These are phyloP conservation scores for Ennomos quercinarius DNA, from an alignment of 2,888 invertebrate genomes.

Conservation along the genomic window DNA sequence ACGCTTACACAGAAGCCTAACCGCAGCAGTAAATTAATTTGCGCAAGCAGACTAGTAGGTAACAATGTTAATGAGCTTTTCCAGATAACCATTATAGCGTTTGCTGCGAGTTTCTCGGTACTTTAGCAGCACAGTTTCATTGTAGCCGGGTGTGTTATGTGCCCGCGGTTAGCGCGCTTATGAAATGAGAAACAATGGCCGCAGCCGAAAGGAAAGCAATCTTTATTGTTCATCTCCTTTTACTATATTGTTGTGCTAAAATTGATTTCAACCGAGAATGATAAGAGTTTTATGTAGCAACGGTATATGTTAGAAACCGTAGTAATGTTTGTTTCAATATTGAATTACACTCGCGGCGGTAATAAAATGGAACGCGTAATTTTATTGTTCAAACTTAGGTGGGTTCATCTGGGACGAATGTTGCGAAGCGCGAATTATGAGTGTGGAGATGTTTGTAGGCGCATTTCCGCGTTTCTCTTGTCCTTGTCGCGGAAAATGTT, in stretches of 20 bases:
- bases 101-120: constrained; percentile 15
- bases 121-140: constrained; percentile 36
- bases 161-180: constrained; percentile 63
- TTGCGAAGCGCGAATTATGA: constrained; percentile 57
- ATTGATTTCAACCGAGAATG: constrained; percentile 72
- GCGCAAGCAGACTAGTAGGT: constrained; percentile 42
- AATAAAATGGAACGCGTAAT: constrained; percentile 57
- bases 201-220: constrained; percentile 66
- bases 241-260: constrained; percentile 70
- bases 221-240: constrained; percentile 72
- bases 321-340: constrained; percentile 72
- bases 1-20: constrained; percentile 13
- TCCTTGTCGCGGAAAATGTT: constrained; percentile 48
- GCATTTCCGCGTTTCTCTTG: constrained; percentile 61
- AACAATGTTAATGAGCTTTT: constrained; percentile 47
- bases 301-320: constrained; percentile 67
- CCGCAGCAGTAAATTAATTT: constrained; percentile 39
- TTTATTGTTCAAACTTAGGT: constrained; percentile 51
- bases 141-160: constrained; percentile 36
- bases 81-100: constrained; percentile 43
- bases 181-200: constrained; percentile 72
- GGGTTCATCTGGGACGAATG: constrained; percentile 46
- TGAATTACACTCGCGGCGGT: constrained; percentile 61
- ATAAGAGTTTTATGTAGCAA: constrained; percentile 75
- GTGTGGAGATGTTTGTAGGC: constrained; percentile 51